Base-by-base conservation (phyloP, 2,797 vertebrate species). In the Darevskia mixta region DNA sequence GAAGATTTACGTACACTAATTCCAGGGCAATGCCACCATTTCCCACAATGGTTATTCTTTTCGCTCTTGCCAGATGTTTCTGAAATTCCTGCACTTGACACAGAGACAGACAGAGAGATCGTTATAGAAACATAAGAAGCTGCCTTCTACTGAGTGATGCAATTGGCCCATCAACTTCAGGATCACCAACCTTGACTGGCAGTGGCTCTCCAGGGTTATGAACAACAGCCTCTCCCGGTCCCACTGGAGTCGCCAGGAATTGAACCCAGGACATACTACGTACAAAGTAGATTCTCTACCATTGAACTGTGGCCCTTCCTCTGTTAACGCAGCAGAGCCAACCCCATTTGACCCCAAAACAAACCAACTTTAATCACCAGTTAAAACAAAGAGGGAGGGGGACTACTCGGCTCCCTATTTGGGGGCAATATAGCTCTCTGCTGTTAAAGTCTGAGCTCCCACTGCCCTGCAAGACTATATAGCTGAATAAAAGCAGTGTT, bases 21-120 rank as follows among this genome's bases (percentile, higher is more conserved):
- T 99, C 99, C 82, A 99, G 95, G 0, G 99, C 99, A 86, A 99
- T 99, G 61, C 99, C 99, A 90, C 99, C 99, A 41, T 99, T 99
- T 82, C 99, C 99, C 45, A 99, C 95, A 2, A 99, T 97, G 76
- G 98, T 94, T 23, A 99, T 97, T 92, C 98, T 98, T 93, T 97
- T 98, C 61, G 99, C 98, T 89, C 96, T 96, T 35, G 96, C 96
- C 89, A 99, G 96, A 43, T 95, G 96, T 94, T 98, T 98, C 96
- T 99, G 98, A 94, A 99, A 98, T 90, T 98, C 98, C 99, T 99
- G 83, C 10, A 90, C 92, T 77, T 15, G 35, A 25, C 32, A 67
- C 20, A 89, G 88, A 89, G 89, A 69, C 20, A 89, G 88, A 89
- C 89, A 91, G 89, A 89, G 79, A 66, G 20, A 82, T 23, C 18